Evolutionary conservation across 2,888 invertebrate species (phyloP).

Genomic region (Achlya flavicornis): DNA sequence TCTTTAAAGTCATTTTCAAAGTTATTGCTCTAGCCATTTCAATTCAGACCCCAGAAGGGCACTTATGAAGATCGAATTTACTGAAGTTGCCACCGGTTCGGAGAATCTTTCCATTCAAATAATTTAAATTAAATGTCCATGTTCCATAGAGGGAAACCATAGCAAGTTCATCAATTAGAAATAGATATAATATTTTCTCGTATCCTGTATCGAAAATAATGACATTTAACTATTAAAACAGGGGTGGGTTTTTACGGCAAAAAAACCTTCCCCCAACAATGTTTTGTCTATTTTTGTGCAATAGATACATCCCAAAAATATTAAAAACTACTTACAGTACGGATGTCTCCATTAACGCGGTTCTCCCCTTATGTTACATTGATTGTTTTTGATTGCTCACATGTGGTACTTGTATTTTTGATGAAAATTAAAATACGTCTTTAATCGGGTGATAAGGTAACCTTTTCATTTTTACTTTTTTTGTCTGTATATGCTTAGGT

Average conservation of each 20-base stretch:
- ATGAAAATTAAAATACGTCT: conserved; percentile 17
- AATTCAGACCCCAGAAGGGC: no score
- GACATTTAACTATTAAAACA: conserved; percentile 16
- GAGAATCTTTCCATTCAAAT: no score
- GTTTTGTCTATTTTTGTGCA: conserved; percentile 65
- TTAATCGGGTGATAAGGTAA: no score
- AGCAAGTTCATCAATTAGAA: not conserved
- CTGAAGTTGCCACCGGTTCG: no score
- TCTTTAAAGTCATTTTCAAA: no score
- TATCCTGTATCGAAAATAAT: not conserved
- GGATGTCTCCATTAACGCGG: conserved; percentile 80
- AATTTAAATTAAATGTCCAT: no score
- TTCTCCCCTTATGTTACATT: conserved; percentile 54
- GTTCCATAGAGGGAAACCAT: no score
- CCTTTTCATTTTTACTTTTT: no score
- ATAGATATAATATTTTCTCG: not conserved
- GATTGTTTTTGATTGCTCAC: conserved; percentile 68
- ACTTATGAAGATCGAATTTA: no score
- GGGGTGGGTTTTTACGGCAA: conserved; percentile 45
- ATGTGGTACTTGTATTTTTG: conserved; percentile 37
- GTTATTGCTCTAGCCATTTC: no score
- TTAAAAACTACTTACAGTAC: conserved; percentile 77
- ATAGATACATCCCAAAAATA: conserved; percentile 76
- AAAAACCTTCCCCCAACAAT: conserved; percentile 57
- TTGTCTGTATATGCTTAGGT: no score